phyloP scores from a whole-genome alignment of 2,888 invertebrate genomes.

The Hypomecis atomaria region DNA sequence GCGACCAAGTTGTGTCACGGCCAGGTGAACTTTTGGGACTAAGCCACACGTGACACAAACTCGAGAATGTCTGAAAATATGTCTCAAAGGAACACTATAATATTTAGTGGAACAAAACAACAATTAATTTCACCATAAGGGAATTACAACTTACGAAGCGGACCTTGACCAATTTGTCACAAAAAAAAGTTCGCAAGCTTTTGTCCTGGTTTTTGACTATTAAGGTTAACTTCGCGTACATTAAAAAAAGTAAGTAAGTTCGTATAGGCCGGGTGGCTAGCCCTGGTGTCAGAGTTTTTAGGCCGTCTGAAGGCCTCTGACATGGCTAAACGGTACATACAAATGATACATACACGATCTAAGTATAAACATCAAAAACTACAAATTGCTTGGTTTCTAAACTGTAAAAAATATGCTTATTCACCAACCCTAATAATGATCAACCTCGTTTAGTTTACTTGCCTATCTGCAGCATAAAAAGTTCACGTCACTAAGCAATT shows the following conservation, averaged over 20 bases:
- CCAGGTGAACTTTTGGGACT: constrained; percentile 15
- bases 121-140: not conserved
- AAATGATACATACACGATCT: no score
- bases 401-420: constrained; percentile 9
- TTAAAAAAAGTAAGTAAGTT: no score
- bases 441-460: not conserved
- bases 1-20: constrained; percentile 22
- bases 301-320: no score
- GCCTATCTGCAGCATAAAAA: constrained; percentile 1
- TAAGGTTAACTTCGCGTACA: no score
- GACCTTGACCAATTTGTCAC: not conserved
- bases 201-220: no score
- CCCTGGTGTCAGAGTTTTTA: no score
- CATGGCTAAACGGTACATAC: no score
- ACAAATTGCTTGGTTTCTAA: constrained; percentile 4
- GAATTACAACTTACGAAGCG: not conserved
- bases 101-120: not conserved
- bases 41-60: constrained; percentile 13
- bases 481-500: constrained; percentile 17
- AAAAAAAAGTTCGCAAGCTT: no score
- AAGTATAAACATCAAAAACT: not conserved
- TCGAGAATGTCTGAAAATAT: not conserved
- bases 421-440: constrained; percentile 2
- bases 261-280: no score
- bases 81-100: not conserved